Conservation (phyloP, 1,140 invertebrate genomes). For the Bombus polaris region DNA sequence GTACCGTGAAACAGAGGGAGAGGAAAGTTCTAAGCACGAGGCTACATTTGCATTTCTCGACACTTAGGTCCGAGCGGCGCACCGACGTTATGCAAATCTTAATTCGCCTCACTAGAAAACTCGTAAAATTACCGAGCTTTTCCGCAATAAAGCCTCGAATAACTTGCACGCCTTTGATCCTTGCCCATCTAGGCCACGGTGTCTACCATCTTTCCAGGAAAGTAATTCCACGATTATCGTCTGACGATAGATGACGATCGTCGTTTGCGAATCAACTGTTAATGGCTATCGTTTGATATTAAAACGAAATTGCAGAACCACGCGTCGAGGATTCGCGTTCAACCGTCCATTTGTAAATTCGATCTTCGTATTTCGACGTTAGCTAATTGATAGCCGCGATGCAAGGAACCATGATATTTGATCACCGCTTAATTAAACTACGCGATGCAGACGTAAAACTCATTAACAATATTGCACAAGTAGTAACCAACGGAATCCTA, state of each 20-base stretch:
- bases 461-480: neutral
- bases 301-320: neutral
- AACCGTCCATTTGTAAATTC: neutral
- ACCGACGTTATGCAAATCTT: slow-evolving; percentile 72
- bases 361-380: neutral
- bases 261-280: neutral
- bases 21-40: slow-evolving; percentile 37
- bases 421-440: neutral
- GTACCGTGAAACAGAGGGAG: neutral
- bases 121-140: slow-evolving; percentile 70
- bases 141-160: slow-evolving; percentile 62
- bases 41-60: slow-evolving; percentile 69
- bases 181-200: neutral
- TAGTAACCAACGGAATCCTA: neutral
- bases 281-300: neutral
- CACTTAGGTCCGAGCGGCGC: slow-evolving; percentile 63
- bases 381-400: neutral
- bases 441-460: neutral
- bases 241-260: neutral
- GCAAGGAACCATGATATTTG: neutral
- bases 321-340: neutral
- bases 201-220: no score
- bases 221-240: neutral
- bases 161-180: slow-evolving; percentile 45
- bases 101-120: slow-evolving; percentile 65